Percentiles rank a stretch among this genome's conserved stretches.
These are phyloP conservation scores for Flabesymbios commensalis DNA, from an alignment of 2,888 invertebrate genomes.

Conservation along the genomic window DNA sequence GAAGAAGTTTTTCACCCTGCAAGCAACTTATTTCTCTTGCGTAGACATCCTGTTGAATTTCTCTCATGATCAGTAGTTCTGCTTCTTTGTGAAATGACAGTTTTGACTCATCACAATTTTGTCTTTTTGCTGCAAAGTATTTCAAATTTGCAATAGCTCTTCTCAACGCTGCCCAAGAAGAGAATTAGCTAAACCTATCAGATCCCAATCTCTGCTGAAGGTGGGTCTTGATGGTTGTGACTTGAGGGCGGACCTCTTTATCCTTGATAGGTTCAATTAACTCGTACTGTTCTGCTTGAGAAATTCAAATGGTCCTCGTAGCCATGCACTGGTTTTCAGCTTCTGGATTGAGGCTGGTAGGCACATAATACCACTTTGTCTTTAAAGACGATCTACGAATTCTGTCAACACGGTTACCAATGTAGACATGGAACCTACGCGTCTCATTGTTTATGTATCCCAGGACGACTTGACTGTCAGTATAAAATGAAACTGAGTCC, in stretches of 20 bases:
- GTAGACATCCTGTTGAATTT: no score
- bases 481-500: background rate
- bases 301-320: no score
- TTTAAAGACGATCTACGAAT: constrained; percentile 6
- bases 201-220: background rate
- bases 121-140: background rate
- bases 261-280: background rate
- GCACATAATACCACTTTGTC: constrained; percentile 18
- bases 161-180: background rate
- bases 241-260: background rate
- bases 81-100: background rate
- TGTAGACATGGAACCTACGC: constrained; percentile 19
- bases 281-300: no score
- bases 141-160: background rate
- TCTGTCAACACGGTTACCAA: constrained; percentile 15
- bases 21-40: no score
- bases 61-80: no score
- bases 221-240: background rate
- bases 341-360: constrained; percentile 15
- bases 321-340: no score
- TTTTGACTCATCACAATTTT: background rate
- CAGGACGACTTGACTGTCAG: constrained; percentile 5
- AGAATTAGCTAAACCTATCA: background rate
- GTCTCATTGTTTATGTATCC: constrained; percentile 5
- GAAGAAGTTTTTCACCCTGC: background rate